These are phyloP conservation scores for Diploscapter pachys DNA, from an alignment of 1,140 invertebrate genomes.

Conservation along the genomic window DNA sequence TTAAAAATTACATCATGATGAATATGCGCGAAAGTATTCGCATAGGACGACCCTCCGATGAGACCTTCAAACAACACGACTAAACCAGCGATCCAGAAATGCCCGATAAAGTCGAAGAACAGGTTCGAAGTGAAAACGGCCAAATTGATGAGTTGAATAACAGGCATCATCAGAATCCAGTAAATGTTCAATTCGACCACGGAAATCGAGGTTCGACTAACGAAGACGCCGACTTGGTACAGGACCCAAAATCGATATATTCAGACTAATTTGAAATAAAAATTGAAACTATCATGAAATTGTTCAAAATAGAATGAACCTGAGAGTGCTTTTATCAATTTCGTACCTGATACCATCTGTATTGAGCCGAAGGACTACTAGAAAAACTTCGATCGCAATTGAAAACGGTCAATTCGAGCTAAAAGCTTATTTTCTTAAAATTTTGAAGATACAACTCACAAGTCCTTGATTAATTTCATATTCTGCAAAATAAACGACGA, in stretches of 20 bases:
- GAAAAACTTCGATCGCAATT: slow-evolving; percentile 66
- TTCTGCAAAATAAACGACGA: slow-evolving; percentile 77
- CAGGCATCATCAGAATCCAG: slow-evolving; percentile 18
- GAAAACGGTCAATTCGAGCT: slow-evolving; percentile 31
- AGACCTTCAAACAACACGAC: slow-evolving; percentile 51
- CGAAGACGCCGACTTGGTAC: slow-evolving; percentile 80
- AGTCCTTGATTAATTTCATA: slow-evolving; percentile 82
- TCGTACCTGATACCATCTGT: slow-evolving; percentile 71
- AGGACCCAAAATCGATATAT: slow-evolving; percentile 77
- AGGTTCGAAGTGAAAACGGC: slow-evolving; percentile 33
- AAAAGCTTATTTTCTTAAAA: neutral
- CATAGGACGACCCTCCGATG: slow-evolving; percentile 75
- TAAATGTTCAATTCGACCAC: slow-evolving; percentile 65
- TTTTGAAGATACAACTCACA: no score
- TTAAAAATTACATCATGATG: slow-evolving; percentile 61
- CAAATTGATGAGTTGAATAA: slow-evolving; percentile 34
- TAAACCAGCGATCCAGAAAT: slow-evolving; percentile 20
- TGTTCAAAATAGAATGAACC: slow-evolving; percentile 64
- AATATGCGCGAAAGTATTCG: slow-evolving; percentile 78
- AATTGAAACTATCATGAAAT: slow-evolving; percentile 66
- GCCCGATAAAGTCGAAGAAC: slow-evolving; percentile 26
- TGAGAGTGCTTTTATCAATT: slow-evolving; percentile 43
- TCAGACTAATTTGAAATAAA: no score
- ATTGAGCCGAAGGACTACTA: slow-evolving; percentile 69
- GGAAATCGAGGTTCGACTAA: slow-evolving; percentile 77